Base-by-base conservation (phyloP, 2,888 invertebrate species). In the Caenorhabditis sp. region DNA sequence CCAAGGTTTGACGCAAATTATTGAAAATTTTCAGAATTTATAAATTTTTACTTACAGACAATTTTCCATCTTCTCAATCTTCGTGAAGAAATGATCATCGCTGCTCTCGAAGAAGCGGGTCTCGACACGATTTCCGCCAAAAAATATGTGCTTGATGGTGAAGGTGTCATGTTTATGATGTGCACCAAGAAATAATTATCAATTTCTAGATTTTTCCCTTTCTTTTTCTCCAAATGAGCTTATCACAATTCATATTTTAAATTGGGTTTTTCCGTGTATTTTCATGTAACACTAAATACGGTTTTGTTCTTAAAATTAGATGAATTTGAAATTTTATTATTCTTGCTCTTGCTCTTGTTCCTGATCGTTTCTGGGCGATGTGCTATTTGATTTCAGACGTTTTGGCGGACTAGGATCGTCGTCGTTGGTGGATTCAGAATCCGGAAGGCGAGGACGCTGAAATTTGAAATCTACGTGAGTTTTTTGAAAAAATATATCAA, bases 81-180 rank as follows among this genome's bases (percentile, higher is more conserved):
- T 25, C 77, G 74, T 17, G 84, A 81, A 49, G 68, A 76, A 53
- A 73, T 76, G 66, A 77, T 85, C 20, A 36, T 80, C 38, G 77
- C 78, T 10, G 74, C 78, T 0, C 69, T 85, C 10, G 77, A 63
- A 3, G 72, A 68, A 23, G 77, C 64, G 54, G 83, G 78, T n/a
- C 70, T 85, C 27, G 78, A 82, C 31, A 63, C 78, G 7, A 59
- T 56, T 0, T 63, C 70, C 23, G 73, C 64, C 43, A 79, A 81
- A 59, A 79, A 81, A 52, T 84, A 82, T 67, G 77, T 76, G 14
- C 67, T 85, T 17, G 74, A 75, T 20, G 77, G 81, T 38, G 83
- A 85, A 57, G 84, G 85, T 25, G 85, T 85, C 65, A 78, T 83
- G 77, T 85, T 84, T 63, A 62, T 84, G 38, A 85, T 85, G 83